phyloP scores from a whole-genome alignment of 2,797 vertebrate genomes.

The Enteromius mattozi region DNA sequence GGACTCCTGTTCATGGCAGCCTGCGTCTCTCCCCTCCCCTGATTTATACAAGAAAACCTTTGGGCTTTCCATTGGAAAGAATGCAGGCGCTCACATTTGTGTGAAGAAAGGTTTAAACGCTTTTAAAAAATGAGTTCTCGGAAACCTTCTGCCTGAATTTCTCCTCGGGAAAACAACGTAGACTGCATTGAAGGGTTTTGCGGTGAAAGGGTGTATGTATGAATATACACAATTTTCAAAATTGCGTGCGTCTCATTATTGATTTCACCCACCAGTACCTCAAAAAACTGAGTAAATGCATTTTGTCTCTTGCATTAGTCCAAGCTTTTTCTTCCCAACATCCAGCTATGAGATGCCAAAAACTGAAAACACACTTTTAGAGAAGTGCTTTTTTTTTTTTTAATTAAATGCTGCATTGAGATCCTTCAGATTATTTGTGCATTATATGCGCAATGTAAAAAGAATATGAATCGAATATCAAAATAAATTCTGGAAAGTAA shows the following conservation, averaged over 20 bases:
- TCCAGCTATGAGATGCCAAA: not conserved
- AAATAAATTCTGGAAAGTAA: not conserved
- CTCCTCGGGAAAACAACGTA: slow-evolving; percentile 5
- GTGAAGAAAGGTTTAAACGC: slow-evolving; percentile 43
- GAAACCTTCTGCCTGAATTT: slow-evolving; percentile 8
- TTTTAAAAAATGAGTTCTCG: slow-evolving; percentile 26
- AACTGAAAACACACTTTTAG: not conserved
- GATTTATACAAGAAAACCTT: slow-evolving; percentile 83
- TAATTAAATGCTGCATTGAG: not conserved
- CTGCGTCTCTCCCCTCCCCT: slow-evolving; percentile 82
- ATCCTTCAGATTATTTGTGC: too few species aligned
- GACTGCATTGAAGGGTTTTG: not conserved
- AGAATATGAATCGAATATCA: not conserved
- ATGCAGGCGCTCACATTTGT: slow-evolving; percentile 40
- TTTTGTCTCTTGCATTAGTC: slow-evolving; percentile 17
- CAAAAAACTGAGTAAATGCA: slow-evolving; percentile 10
- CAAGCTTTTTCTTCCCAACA: not conserved
- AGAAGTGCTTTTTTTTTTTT: not conserved
- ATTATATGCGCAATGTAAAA: not conserved
- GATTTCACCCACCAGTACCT: slow-evolving; percentile 29
- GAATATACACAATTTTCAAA: slow-evolving; percentile 23
- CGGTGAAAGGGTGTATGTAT: not conserved
- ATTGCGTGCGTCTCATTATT: slow-evolving; percentile 22
- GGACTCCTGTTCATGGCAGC: slow-evolving; percentile 90
- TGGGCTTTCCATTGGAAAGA: slow-evolving; percentile 49